phyloP scores from a whole-genome alignment of 2,797 vertebrate species.

The Pempheris klunzingeri region DNA sequence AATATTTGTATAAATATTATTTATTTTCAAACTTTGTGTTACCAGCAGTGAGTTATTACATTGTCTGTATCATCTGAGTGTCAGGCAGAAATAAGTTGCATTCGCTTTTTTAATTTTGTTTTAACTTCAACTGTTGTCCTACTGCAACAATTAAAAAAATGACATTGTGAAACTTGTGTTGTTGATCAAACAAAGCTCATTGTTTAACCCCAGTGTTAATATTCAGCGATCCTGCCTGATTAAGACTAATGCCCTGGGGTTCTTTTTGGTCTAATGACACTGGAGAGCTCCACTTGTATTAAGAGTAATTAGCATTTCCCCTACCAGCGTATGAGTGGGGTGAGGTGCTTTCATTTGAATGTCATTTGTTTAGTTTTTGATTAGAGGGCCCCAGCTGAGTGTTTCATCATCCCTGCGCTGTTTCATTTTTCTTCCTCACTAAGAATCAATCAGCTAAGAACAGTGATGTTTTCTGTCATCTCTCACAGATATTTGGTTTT shows the following conservation, averaged over 20 bases:
- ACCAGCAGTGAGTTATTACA: conserved; percentile 26
- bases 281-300: not conserved
- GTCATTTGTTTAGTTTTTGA: not conserved
- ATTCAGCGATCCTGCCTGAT: not conserved
- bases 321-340: not conserved
- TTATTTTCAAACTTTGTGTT: conserved; percentile 45
- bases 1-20: conserved; percentile 57
- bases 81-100: not conserved
- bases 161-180: not conserved
- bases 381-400: not conserved
- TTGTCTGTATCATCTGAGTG: conserved; percentile 32
- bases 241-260: not conserved
- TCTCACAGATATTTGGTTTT: not conserved
- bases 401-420: not conserved
- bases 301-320: not conserved
- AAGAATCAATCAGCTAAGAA: not conserved
- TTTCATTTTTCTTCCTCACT: not conserved
- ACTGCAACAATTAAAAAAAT: conserved; percentile 57
- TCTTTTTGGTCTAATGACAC: not conserved
- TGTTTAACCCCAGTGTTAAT: conserved; percentile 1
- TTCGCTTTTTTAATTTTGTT: conserved; percentile 45
- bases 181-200: not conserved
- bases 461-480: not conserved
- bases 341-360: not conserved
- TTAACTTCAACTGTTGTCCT: conserved; percentile 33